A percentile compares a stretch with the other conserved stretches of the same genome.
Evolutionary conservation across 2,888 invertebrate species (phyloP).

Genomic region (Lasioglossum malachurum): DNA sequence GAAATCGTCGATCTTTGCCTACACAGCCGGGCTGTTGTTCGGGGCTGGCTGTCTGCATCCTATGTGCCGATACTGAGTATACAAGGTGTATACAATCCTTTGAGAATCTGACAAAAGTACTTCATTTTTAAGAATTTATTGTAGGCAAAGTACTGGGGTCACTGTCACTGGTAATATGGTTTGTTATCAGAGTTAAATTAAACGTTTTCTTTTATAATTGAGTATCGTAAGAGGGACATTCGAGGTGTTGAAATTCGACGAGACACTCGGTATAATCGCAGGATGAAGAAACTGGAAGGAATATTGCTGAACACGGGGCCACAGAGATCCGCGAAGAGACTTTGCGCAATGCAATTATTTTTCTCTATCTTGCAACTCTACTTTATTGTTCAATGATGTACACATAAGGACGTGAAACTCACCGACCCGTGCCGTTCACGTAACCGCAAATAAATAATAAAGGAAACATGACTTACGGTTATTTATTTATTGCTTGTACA

Average conservation of each 20-base stretch:
- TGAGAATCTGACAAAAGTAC: neutral
- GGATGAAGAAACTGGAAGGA: neutral
- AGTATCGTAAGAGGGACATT: neutral
- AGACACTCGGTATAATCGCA: neutral
- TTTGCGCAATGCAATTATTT: neutral
- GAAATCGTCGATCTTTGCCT: constrained; percentile 35
- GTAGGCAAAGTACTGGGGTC: too few relatives aligned
- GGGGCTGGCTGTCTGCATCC: neutral
- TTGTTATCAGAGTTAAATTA: neutral
- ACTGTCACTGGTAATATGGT: neutral
- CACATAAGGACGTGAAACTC: neutral
- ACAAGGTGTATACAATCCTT: neutral
- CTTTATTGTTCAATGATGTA: neutral
- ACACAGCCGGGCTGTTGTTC: neutral
- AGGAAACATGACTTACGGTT: neutral
- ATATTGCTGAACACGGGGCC: neutral
- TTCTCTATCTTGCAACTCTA: neutral
- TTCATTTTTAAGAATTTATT: neutral
- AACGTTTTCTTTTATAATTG: neutral
- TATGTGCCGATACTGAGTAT: neutral
- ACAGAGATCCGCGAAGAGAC: neutral
- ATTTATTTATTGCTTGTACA: neutral
- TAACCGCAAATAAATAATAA: neutral
- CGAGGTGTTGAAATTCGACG: neutral
- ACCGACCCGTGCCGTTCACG: neutral